Base-by-base conservation (phyloP, 30 jellyfish, hydroid and myxozoan species). In the Pseudorhiza aurosa region DNA sequence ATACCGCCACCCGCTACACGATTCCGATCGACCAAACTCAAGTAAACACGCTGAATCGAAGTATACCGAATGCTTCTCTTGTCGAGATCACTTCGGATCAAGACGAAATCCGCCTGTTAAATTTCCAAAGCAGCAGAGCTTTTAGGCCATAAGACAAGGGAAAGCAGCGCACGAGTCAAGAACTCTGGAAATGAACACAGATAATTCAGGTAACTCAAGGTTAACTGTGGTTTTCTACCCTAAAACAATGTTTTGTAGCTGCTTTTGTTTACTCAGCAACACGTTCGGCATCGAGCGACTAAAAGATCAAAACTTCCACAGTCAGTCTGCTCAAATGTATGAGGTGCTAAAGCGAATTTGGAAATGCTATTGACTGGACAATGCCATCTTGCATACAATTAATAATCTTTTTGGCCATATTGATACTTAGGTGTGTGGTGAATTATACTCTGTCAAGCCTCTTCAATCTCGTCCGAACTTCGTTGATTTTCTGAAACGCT, bases 1-100 rank as follows among this genome's bases (percentile, higher is more conserved):
- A 80, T 80, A 65, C 91, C 83, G 91, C 91, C 91, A 80, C 91
- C 91, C 91, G 91, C 37, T 43, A n/a, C 59, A 24, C 58, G 80
- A 80, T 68, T 80, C 91, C 65, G 84, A 80, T 65, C 77, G 91
- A 56, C 60, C 56, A 59, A 22, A 29, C 80, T 64, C 77, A 64
- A 63, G 53, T 53, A 64, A 65, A 80, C 91, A 63, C 60, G 83
- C 91, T 80, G 65, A 65, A 50, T 80, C 72, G 60, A 9, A 17
- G 12, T 33, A 57, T 10, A 78, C 50, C 63, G 50, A 63, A 65
- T 30, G 79, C 84, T 80, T 14, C 51, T 69, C 28, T 71, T 56
- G 18, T 24, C 65, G 30, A 29, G 82, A 51, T 68, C 84, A 33
- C 36, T 47, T 25, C 72, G 39, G 89, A 57, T 77, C 89, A 62